A percentile compares a stretch with the other conserved stretches of the same genome.
Evolutionary conservation across 2,797 vertebrate genomes (phyloP).

Genomic region (Sus cebifrons): DNA sequence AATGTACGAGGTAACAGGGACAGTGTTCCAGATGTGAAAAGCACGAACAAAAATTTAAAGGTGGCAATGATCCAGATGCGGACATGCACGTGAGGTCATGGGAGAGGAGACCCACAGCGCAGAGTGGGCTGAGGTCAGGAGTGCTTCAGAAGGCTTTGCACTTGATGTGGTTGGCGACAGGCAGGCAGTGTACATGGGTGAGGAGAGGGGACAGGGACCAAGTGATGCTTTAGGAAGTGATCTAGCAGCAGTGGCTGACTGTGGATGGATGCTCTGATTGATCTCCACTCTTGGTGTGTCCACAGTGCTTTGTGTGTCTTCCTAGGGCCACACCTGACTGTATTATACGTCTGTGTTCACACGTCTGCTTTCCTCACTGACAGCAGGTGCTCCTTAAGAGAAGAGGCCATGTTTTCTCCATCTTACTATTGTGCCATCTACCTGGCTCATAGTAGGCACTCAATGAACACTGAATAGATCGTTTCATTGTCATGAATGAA

Average conservation of each 20-base stretch:
- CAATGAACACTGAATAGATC: slow-evolving; percentile 38
- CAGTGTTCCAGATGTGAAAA: slow-evolving; percentile 24
- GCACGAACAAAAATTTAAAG: slow-evolving; percentile 6
- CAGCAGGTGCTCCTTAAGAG: slow-evolving; percentile 33
- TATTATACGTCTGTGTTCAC: background rate
- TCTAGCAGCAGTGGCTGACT: background rate
- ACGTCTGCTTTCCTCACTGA: background rate
- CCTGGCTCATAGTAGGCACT: slow-evolving; percentile 22
- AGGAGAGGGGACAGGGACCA: background rate
- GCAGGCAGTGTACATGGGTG: background rate
- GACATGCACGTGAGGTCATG: background rate
- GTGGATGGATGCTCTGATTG: background rate
- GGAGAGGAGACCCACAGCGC: background rate
- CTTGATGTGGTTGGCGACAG: slow-evolving; percentile 6
- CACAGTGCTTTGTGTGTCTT: background rate
- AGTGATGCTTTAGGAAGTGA: slow-evolving; percentile 44
- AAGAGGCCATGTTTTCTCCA: slow-evolving; percentile 14
- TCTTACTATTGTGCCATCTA: slow-evolving; percentile 31
- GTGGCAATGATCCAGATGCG: background rate
- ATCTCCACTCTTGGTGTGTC: background rate
- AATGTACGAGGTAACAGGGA: background rate
- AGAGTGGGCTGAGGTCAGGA: background rate
- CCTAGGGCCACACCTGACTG: background rate
- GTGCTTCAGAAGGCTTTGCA: background rate
- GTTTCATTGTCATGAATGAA: slow-evolving; percentile 68